These are phyloP conservation scores for Seira musarum DNA, from an alignment of 2,888 invertebrate genomes.

Conservation along the genomic window DNA sequence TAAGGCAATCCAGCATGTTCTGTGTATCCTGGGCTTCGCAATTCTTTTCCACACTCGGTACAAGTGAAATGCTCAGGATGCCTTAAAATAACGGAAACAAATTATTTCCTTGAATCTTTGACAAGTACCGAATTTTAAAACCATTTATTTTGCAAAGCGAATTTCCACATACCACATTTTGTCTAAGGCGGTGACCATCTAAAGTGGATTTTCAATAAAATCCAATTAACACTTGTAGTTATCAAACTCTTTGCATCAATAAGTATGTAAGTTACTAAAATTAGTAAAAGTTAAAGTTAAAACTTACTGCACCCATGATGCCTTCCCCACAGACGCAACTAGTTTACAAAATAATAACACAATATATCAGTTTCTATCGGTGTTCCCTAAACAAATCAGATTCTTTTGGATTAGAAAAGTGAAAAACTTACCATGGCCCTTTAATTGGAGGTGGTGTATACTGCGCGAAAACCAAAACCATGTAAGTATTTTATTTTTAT, in stretches of 20 bases:
- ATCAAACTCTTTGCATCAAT: too few relatives aligned
- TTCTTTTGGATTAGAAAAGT: too few relatives aligned
- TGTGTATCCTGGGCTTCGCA: slow-evolving; percentile 55
- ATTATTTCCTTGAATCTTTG: too few relatives aligned
- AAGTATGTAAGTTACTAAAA: too few relatives aligned
- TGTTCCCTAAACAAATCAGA: too few relatives aligned
- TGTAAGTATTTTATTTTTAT: neutral
- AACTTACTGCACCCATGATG: slow-evolving; percentile 68
- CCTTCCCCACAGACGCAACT: slow-evolving; percentile 68
- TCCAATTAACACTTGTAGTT: neutral
- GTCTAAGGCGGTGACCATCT: slow-evolving; percentile 65
- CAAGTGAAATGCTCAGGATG: slow-evolving; percentile 64
- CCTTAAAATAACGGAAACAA: neutral
- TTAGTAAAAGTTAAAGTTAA: too few relatives aligned
- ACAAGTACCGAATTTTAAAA: too few relatives aligned
- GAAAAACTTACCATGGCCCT: slow-evolving; percentile 63
- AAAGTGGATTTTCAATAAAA: neutral
- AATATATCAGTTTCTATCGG: too few relatives aligned
- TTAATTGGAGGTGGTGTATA: slow-evolving; percentile 69
- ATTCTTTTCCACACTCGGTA: slow-evolving; percentile 62
- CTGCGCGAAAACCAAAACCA: neutral
- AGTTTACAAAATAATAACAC: neutral
- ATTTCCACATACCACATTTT: slow-evolving; percentile 69
- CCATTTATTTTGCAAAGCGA: too few relatives aligned
- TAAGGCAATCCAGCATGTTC: slow-evolving; percentile 67